Conservation (phyloP, 1,140 invertebrate genomes). For the Drosophila ironensis region DNA sequence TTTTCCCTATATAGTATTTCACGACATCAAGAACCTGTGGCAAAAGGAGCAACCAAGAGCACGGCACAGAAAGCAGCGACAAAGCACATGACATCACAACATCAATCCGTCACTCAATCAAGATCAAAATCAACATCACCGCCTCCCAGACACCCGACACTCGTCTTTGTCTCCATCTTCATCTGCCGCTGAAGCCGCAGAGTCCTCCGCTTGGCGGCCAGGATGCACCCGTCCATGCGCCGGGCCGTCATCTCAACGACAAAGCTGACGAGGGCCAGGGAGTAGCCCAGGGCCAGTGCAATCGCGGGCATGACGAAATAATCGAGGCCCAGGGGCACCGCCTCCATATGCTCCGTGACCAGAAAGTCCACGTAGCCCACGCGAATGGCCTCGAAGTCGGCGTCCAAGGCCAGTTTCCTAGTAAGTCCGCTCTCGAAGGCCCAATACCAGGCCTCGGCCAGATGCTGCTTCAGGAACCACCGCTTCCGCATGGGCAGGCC, state of each 20-base stretch:
- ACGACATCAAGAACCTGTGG: conserved; percentile 29
- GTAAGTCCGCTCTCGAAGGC: conserved; percentile 56
- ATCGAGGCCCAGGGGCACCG: conserved; percentile 48
- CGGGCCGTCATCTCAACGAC: conserved; percentile 57
- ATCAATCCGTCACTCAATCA: conserved; percentile 56
- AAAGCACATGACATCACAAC: conserved; percentile 17
- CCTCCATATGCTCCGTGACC: conserved; percentile 50
- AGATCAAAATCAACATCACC: conserved; percentile 12
- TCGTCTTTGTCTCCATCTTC: not conserved
- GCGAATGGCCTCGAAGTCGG: conserved; percentile 54
- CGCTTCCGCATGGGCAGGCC: conserved; percentile 59
- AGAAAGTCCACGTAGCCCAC: conserved; percentile 53
- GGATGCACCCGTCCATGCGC: conserved; percentile 38
- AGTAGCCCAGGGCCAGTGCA: conserved; percentile 45
- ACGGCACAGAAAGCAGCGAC: not conserved
- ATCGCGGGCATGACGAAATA: conserved; percentile 73
- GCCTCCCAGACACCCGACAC: not conserved
- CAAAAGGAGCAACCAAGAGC: not conserved
- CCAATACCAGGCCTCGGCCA: conserved; percentile 47
- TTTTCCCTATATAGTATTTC: not conserved
- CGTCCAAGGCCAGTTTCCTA: conserved; percentile 51
- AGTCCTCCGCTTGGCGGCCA: not conserved
- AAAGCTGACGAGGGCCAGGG: conserved; percentile 50
- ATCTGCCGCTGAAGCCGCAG: not conserved
- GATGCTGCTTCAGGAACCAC: conserved; percentile 51